Evolutionary conservation across 2,888 invertebrate species (phyloP).

Genomic region (Agriopis aurantiaria): DNA sequence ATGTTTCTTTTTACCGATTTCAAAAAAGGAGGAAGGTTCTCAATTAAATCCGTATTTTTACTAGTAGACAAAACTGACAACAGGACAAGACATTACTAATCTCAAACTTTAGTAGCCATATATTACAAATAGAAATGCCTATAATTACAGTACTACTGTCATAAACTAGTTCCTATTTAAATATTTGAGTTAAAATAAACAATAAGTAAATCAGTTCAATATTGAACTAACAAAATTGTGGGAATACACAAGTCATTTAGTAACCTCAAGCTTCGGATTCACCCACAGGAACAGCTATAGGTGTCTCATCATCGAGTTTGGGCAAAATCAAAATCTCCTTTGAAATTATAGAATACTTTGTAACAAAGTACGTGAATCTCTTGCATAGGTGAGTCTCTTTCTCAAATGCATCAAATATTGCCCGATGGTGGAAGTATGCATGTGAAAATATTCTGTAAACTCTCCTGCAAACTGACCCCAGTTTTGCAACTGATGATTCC

Average conservation of each 20-base stretch:
- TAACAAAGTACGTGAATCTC: conserved; percentile 98
- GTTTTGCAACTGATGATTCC: conserved; percentile 98
- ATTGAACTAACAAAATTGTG: conserved; percentile 36
- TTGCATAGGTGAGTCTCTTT: conserved; percentile 97
- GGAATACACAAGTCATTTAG: conserved; percentile 49
- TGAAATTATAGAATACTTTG: conserved; percentile 99
- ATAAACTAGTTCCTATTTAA: conserved; percentile 14
- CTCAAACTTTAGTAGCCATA: not conserved
- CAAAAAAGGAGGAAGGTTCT: too few relatives aligned
- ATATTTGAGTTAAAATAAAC: conserved; percentile 36
- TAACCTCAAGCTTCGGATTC: conserved; percentile 82
- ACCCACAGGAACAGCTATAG: conserved; percentile 82
- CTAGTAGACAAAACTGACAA: not conserved
- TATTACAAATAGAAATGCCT: not conserved
- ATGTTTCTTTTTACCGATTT: too few relatives aligned
- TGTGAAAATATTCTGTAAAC: conserved; percentile 99
- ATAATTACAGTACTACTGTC: conserved; percentile 8
- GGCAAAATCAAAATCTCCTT: conserved; percentile 99
- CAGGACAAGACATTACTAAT: not conserved
- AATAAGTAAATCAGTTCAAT: conserved; percentile 30
- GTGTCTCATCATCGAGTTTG: conserved; percentile 93
- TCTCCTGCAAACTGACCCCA: conserved; percentile 99
- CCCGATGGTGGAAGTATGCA: conserved; percentile 99
- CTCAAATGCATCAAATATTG: conserved; percentile 99
- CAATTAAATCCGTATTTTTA: not conserved